Percentiles rank a stretch among this genome's conserved stretches.
phyloP scores from a whole-genome alignment of 2,797 vertebrate genomes.

The Ctenopoma kingsleyae region DNA sequence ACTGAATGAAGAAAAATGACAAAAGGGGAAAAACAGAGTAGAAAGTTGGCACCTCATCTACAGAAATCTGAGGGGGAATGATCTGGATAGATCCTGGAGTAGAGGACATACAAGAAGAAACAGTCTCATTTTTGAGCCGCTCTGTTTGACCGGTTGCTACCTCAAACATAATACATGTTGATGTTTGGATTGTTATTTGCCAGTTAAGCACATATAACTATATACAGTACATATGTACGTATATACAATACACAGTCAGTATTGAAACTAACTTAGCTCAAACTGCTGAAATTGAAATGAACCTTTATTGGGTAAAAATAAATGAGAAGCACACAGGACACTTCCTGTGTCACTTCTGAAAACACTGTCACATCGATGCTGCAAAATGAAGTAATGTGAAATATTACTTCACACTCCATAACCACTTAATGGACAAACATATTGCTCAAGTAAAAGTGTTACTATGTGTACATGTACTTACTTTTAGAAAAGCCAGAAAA shows the following conservation, averaged over 20 bases:
- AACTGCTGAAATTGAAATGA: constrained; percentile 32
- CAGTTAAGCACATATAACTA: constrained; percentile 27
- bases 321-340: constrained; percentile 58
- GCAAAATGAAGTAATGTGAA: constrained; percentile 15
- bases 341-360: constrained; percentile 55
- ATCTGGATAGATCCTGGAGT: constrained; percentile 12
- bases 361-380: constrained; percentile 21
- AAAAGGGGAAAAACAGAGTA: not conserved
- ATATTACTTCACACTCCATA: constrained; percentile 29
- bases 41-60: not conserved
- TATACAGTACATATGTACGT: not conserved
- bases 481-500: constrained; percentile 20
- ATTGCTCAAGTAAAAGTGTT: constrained; percentile 22
- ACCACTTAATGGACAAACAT: constrained; percentile 39
- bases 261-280: not conserved
- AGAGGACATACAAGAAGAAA: constrained; percentile 1
- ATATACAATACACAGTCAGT: constrained; percentile 3
- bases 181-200: constrained; percentile 12
- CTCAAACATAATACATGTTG: constrained; percentile 38
- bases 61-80: constrained; percentile 8
- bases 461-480: not conserved
- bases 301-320: constrained; percentile 6
- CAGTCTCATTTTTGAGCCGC: not conserved
- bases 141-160: constrained; percentile 49
- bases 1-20: not conserved